phyloP scores from a whole-genome alignment of 2,113 vertebrate genomes.

The Tupaia chinensis region DNA sequence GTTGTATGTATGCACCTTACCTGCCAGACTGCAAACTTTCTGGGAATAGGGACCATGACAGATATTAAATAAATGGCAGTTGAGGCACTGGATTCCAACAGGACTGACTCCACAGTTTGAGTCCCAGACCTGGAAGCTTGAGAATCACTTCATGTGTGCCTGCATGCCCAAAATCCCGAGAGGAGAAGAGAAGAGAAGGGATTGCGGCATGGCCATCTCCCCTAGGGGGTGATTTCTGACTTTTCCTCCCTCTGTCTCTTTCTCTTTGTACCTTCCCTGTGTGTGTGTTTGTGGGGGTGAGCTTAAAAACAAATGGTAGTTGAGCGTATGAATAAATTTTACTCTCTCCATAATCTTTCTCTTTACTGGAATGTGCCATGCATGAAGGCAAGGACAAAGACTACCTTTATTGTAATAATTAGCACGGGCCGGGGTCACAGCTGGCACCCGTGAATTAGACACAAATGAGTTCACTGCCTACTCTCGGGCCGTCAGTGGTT shows the following conservation, averaged over 20 bases:
- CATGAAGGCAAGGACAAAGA: neutral
- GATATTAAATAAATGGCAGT: neutral
- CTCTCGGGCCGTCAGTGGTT: neutral
- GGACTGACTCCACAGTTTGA: no score
- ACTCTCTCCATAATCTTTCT: neutral
- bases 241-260: no score
- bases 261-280: no score
- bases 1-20: neutral
- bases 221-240: no score
- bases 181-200: no score
- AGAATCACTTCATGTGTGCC: no score
- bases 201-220: no score
- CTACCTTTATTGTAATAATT: neutral
- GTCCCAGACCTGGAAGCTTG: no score
- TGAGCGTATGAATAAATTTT: neutral
- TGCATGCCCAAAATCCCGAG: no score
- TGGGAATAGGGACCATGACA: neutral
- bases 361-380: neutral
- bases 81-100: neutral
- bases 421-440: neutral
- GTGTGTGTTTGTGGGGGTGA: no score
- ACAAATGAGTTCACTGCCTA: neutral
- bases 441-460: neutral
- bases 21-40: neutral
- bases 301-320: neutral